These are phyloP conservation scores for Amiota minor DNA, from an alignment of 2,888 invertebrate genomes.

Conservation along the genomic window DNA sequence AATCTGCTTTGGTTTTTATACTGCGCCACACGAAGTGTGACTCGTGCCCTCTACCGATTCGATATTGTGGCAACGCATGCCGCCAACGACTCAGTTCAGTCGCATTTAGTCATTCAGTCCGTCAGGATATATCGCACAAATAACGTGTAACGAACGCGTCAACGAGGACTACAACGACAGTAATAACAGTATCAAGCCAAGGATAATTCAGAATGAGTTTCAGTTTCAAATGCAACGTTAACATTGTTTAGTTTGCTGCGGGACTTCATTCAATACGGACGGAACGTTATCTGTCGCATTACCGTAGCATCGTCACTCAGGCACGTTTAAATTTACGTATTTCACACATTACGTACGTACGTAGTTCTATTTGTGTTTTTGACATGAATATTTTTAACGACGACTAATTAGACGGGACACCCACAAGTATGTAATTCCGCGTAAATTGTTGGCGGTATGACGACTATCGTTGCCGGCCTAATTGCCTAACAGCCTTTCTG, in stretches of 20 bases:
- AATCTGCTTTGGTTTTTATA: constrained; percentile 55
- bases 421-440: constrained; percentile 19
- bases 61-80: neutral
- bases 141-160: constrained; percentile 30
- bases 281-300: neutral
- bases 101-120: constrained; percentile 49
- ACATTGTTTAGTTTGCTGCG: constrained; percentile 37
- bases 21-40: constrained; percentile 61
- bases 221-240: constrained; percentile 45
- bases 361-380: neutral
- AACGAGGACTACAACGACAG: constrained; percentile 18
- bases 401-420: neutral
- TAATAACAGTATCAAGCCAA: constrained; percentile 38
- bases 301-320: no score
- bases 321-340: no score
- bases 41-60: constrained; percentile 23
- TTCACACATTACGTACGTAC: neutral
- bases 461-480: constrained; percentile 4
- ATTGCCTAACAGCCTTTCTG: neutral
- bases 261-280: constrained; percentile 3
- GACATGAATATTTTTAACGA: neutral
- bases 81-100: constrained; percentile 22
- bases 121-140: constrained; percentile 60
- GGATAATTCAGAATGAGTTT: constrained; percentile 51
- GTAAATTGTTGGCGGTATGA: constrained; percentile 11